Evolutionary conservation across 2,113 vertebrate genomes (phyloP).

Genomic region (Protomyctophum bolini): DNA sequence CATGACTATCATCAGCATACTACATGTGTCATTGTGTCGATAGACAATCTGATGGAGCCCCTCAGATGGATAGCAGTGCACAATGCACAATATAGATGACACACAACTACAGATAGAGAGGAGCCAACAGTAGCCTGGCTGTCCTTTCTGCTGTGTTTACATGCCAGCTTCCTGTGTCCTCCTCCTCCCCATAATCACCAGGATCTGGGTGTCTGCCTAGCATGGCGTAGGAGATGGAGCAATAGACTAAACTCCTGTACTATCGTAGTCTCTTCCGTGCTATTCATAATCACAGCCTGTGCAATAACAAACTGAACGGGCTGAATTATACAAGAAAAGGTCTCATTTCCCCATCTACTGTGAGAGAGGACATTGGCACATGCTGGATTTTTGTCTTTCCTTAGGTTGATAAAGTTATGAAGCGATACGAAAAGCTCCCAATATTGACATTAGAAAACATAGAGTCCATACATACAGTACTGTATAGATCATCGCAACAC

Average conservation of each 20-base stretch:
- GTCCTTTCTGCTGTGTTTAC: conserved; percentile 58
- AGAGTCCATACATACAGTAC: too few relatives aligned
- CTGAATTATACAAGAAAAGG: conserved; percentile 53
- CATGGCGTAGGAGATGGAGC: conserved; percentile 29
- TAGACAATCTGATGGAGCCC: too few relatives aligned
- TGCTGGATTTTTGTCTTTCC: not conserved
- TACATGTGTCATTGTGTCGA: too few relatives aligned
- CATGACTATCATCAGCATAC: too few relatives aligned
- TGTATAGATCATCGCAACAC: too few relatives aligned
- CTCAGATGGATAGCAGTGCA: too few relatives aligned
- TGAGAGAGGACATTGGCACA: conserved; percentile 30
- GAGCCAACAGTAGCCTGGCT: conserved; percentile 44
- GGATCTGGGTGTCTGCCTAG: conserved; percentile 68
- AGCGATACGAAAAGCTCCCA: too few relatives aligned
- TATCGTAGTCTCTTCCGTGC: conserved; percentile 36
- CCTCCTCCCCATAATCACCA: conserved; percentile 62
- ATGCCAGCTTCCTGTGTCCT: conserved; percentile 66
- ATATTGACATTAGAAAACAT: too few relatives aligned
- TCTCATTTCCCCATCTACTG: conserved; percentile 42
- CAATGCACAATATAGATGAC: too few relatives aligned
- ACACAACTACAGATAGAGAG: not conserved
- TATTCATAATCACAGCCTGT: conserved; percentile 50
- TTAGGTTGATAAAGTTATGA: not conserved
- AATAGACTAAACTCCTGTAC: conserved; percentile 69
- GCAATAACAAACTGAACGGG: conserved; percentile 61